A percentile compares a stretch with the other conserved stretches of the same genome.
These are phyloP conservation scores for Danio aesculapii DNA, from an alignment of 2,797 vertebrate genomes.

Conservation along the genomic window DNA sequence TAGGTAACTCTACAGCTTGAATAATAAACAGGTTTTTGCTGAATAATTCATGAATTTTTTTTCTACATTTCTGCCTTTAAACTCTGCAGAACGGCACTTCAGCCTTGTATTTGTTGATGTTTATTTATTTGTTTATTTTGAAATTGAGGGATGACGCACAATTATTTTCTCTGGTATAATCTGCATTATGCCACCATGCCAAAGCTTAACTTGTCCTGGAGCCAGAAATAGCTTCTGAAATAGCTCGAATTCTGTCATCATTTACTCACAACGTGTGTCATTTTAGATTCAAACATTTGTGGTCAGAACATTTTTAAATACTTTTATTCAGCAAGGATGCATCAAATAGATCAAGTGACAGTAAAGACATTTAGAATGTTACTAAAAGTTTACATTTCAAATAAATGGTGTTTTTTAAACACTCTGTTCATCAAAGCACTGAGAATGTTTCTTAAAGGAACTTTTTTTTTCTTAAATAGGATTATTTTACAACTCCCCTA, in stretches of 20 bases:
- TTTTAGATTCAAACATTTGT: neutral
- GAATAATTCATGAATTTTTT: conserved; percentile 8
- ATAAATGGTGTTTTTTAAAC: too few species aligned
- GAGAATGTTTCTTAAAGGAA: too few species aligned
- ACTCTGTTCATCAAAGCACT: too few species aligned
- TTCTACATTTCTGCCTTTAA: neutral
- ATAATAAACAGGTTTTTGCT: neutral
- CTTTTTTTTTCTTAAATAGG: too few species aligned
- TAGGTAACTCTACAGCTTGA: conserved; percentile 1
- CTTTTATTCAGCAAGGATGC: too few species aligned
- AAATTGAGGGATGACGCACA: neutral
- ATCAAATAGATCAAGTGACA: too few species aligned
- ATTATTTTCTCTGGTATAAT: neutral
- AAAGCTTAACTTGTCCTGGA: neutral
- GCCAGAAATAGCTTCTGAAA: too few species aligned
- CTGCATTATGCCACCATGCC: neutral
- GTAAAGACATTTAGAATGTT: too few species aligned
- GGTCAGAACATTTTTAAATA: too few species aligned
- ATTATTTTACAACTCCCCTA: too few species aligned
- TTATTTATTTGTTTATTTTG: neutral
- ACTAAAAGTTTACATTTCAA: too few species aligned
- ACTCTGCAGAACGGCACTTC: neutral
- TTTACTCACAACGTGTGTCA: neutral
- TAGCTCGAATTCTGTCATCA: neutral
- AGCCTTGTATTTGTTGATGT: neutral